Evolutionary conservation across 2,797 vertebrate species (phyloP), one percentile per base, ranked within the genome.

Genomic region (Varecia variegata): DNA sequence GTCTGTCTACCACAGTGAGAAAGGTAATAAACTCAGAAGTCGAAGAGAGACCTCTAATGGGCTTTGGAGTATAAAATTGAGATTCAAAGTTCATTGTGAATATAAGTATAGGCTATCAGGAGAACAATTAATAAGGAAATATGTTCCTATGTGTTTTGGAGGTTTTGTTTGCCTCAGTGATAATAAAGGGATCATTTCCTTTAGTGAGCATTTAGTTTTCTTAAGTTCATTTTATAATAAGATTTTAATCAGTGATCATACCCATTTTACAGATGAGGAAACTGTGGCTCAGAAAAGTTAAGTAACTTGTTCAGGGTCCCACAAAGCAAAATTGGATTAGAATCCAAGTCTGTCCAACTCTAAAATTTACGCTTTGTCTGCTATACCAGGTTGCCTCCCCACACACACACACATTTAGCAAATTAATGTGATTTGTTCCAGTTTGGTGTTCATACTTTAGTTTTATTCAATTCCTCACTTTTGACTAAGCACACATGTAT

Each of bases 41-140:
- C 76, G 90, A 90, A 93, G 56, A 88, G 25, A 96, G 88, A 81
- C 14, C 71, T 76, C n/a, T 90, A 92, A 73, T 92, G 30, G n/a
- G 32, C 14, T 86, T 96, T 92, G 45, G 30, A 40, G 23, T 80
- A 87, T 74, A 84, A 92, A 93, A 84, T 80, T 76, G 76, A 94
- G 18, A 90, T 80, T 80, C 58, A 73, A 88, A 84, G 20, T 80
- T 47, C 95, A 87, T 54, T 88, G 35, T 91, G 71, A 95, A 96
- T 92, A 76, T 89, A 89, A 85, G n/a, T 84, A 77, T 38, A 93
- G 23, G 9, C 45, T 91, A 81, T 45, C 65, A 90, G 25, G 25
- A 40, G 3, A 81, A 88, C 21, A 90, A 58, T 80, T 84, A 73
- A 32, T 71, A 95, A 90, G 47, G 35, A 90, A 90, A 71, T 5